Conservation (phyloP, 2,888 invertebrate genomes). For the Linhomoeus sp. region DNA sequence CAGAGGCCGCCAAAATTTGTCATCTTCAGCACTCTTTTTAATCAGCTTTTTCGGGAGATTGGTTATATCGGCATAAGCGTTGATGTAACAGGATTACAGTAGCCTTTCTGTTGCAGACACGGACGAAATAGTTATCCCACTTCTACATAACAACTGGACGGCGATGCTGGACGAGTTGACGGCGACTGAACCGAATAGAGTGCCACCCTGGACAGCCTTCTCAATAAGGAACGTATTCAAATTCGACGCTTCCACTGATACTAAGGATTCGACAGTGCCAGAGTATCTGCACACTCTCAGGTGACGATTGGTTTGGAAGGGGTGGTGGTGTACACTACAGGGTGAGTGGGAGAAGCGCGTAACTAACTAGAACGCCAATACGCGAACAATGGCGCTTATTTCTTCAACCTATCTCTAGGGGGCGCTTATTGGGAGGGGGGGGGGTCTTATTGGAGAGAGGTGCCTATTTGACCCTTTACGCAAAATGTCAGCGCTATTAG, state of each 20-base stretch:
- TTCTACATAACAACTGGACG: conserved; percentile 48
- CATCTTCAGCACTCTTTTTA: too few relatives aligned
- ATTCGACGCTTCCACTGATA: conserved; percentile 39
- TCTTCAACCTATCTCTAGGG: too few relatives aligned
- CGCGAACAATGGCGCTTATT: too few relatives aligned
- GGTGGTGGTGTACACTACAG: background rate
- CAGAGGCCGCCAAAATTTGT: too few relatives aligned
- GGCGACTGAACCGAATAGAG: conserved; percentile 11
- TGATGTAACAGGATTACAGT: too few relatives aligned
- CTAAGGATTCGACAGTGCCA: conserved; percentile 36
- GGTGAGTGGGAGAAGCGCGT: conserved; percentile 24
- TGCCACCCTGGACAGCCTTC: conserved; percentile 9
- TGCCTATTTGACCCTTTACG: too few relatives aligned
- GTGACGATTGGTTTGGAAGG: background rate
- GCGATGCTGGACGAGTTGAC: conserved; percentile 52
- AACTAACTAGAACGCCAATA: background rate
- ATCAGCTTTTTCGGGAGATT: too few relatives aligned
- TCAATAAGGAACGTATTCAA: conserved; percentile 70
- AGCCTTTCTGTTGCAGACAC: conserved; percentile 53
- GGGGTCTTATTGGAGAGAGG: too few relatives aligned
- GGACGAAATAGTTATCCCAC: conserved; percentile 82
- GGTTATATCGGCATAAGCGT: background rate
- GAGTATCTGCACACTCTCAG: conserved; percentile 35
- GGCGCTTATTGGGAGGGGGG: too few relatives aligned
- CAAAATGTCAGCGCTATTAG: too few relatives aligned